These are phyloP conservation scores for Sminthurides bifidus DNA, from an alignment of 1,140 invertebrate species.

Conservation along the genomic window DNA sequence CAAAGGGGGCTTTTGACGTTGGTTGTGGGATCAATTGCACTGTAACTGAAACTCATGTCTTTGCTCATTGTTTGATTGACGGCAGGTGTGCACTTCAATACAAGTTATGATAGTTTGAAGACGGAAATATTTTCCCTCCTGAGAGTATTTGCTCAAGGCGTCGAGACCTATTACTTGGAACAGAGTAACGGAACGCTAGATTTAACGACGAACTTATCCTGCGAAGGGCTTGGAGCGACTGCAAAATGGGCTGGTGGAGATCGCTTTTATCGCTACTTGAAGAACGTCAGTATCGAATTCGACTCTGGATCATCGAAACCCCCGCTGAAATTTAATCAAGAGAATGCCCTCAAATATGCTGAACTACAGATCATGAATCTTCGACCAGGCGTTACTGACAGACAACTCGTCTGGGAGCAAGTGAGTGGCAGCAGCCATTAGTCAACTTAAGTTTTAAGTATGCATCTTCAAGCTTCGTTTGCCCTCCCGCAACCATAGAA, in stretches of 20 bases:
- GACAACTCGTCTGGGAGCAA: constrained; percentile 76
- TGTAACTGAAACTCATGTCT: background rate
- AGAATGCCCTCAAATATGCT: constrained; percentile 71
- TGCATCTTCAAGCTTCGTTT: no score
- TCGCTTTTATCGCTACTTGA: constrained; percentile 57
- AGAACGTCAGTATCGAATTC: constrained; percentile 48
- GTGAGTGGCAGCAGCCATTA: constrained; percentile 42
- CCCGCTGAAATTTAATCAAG: constrained; percentile 46
- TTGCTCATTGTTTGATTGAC: constrained; percentile 1
- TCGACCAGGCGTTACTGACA: constrained; percentile 49
- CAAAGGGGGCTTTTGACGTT: no score
- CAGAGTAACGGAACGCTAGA: constrained; percentile 47
- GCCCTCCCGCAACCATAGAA: no score
- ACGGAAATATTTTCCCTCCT: constrained; percentile 78
- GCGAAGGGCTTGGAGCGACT: constrained; percentile 51
- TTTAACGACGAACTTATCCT: constrained; percentile 67
- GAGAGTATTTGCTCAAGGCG: constrained; percentile 79
- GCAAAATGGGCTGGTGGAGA: constrained; percentile 65
- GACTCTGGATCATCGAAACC: constrained; percentile 14
- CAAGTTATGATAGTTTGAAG: constrained; percentile 61
- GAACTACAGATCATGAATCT: constrained; percentile 89
- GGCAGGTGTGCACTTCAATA: constrained; percentile 80
- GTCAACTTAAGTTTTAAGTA: no score
- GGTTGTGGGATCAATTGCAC: no score
- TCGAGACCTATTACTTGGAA: constrained; percentile 71